Evolutionary conservation across 1,140 invertebrate species (phyloP).

Genomic region (Mizuhopecten yessoensis): DNA sequence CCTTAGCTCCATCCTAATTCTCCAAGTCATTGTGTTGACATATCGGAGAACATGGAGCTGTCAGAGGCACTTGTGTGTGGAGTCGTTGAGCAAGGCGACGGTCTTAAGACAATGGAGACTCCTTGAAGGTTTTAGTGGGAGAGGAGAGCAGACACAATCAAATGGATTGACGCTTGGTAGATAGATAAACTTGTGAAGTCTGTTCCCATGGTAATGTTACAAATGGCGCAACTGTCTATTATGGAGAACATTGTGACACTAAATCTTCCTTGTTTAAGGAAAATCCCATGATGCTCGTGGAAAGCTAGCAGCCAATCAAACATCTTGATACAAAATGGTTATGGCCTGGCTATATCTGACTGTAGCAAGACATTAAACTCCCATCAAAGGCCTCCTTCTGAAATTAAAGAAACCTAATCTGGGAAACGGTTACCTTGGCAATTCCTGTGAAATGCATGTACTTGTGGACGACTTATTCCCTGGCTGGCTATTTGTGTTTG

Average conservation of each 20-base stretch:
- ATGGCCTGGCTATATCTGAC: not conserved
- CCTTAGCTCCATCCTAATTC: no score
- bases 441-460: constrained; percentile 25
- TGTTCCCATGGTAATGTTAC: constrained; percentile 17
- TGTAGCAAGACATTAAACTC: constrained; percentile 1
- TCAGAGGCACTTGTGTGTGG: no score
- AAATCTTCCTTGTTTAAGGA: constrained; percentile 28
- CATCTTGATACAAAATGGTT: not conserved
- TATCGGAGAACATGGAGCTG: no score
- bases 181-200: constrained; percentile 34
- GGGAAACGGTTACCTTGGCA: not conserved
- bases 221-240: constrained; percentile 27
- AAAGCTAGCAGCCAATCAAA: constrained; percentile 34
- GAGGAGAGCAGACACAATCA: not conserved
- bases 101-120: constrained; percentile 23
- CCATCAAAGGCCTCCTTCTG: not conserved
- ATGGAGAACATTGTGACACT: not conserved
- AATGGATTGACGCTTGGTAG: not conserved
- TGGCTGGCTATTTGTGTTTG: not conserved
- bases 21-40: no score
- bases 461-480: not conserved
- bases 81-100: not conserved
- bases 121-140: not conserved
- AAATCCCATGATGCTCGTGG: constrained; percentile 31
- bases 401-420: not conserved